These are phyloP conservation scores for Euthynnus affinis DNA, from an alignment of 2,797 vertebrate genomes.

Conservation along the genomic window DNA sequence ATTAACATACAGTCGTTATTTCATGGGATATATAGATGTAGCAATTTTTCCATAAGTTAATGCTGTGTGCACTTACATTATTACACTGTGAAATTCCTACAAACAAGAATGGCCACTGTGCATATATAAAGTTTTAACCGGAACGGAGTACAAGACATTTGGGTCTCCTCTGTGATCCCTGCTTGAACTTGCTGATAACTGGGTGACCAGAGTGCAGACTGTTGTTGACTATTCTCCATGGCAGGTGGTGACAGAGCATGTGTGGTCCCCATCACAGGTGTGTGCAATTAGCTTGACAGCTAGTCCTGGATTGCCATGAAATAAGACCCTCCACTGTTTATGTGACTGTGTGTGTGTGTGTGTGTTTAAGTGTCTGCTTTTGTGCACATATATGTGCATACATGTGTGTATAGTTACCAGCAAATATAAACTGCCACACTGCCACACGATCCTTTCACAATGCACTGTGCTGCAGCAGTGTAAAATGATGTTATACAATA, in stretches of 20 bases:
- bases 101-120: background rate
- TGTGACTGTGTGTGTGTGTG: slow-evolving; percentile 41
- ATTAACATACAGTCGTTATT: slow-evolving; percentile 16
- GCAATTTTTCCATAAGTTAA: background rate
- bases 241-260: slow-evolving; percentile 83
- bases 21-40: background rate
- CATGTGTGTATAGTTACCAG: slow-evolving; percentile 39
- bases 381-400: slow-evolving; percentile 10
- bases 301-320: slow-evolving; percentile 79
- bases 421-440: slow-evolving; percentile 42
- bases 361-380: slow-evolving; percentile 25
- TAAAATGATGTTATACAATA: slow-evolving; percentile 34
- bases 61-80: background rate
- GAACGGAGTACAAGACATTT: slow-evolving; percentile 17
- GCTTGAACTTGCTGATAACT: slow-evolving; percentile 47
- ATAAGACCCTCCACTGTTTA: slow-evolving; percentile 76
- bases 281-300: slow-evolving; percentile 84
- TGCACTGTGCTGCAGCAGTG: slow-evolving; percentile 13
- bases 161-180: slow-evolving; percentile 38
- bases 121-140: slow-evolving; percentile 10
- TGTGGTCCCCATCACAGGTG: slow-evolving; percentile 85
- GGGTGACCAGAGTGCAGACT: slow-evolving; percentile 54
- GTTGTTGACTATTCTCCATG: slow-evolving; percentile 71
- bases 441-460: slow-evolving; percentile 21
- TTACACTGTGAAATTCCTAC: background rate